phyloP scores from a whole-genome alignment of 64 coral and sea anemone species.

The Pocillopora damicornis region DNA sequence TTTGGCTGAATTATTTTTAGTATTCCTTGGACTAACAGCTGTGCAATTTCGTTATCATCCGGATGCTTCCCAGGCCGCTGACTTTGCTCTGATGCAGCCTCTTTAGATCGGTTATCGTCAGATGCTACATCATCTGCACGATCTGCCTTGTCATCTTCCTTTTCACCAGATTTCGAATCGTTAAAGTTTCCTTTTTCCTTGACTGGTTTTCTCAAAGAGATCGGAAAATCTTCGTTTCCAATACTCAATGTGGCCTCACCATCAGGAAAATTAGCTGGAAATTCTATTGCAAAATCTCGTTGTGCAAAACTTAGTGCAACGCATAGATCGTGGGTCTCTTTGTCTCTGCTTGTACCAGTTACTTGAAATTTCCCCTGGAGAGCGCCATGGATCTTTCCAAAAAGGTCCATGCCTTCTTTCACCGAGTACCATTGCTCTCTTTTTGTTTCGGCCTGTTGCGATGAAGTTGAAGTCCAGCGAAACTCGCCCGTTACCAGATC shows the following conservation, averaged over 20 bases:
- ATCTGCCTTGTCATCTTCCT: no score
- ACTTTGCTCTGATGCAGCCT: background rate
- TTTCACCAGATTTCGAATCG: background rate
- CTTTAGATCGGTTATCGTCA: background rate
- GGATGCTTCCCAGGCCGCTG: background rate
- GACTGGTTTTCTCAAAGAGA: background rate
- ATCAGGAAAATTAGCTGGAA: background rate
- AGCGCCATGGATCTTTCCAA: slow-evolving; percentile 24
- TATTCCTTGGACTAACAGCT: background rate
- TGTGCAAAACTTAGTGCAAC: background rate
- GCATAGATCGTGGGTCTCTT: background rate
- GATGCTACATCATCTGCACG: no score
- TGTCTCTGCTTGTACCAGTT: slow-evolving; percentile 22
- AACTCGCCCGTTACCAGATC: background rate
- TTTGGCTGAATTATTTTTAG: no score
- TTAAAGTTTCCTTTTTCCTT: background rate
- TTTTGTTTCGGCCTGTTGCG: slow-evolving; percentile 6
- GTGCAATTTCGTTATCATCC: background rate
- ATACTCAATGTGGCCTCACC: background rate
- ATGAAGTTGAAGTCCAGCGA: background rate
- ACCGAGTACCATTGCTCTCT: slow-evolving; percentile 46
- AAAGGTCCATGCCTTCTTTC: slow-evolving; percentile 35
- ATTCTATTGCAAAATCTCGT: background rate
- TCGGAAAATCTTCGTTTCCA: background rate
- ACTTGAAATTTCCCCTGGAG: background rate